Percentiles rank a stretch among this genome's conserved stretches.
phyloP scores from a whole-genome alignment of 1,140 invertebrate species.

The Charaxes varanes region DNA sequence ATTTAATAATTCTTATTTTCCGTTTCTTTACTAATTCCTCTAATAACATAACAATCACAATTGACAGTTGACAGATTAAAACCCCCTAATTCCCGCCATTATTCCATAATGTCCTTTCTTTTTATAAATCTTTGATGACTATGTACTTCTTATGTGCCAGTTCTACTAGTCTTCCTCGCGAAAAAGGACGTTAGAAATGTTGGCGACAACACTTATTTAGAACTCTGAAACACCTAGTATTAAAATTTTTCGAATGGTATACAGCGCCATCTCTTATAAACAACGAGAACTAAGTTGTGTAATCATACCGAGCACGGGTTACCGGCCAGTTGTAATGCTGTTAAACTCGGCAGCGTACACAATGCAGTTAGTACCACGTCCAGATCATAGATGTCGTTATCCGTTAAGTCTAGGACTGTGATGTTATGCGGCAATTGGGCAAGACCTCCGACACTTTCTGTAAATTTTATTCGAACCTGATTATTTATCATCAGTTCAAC shows the following conservation, averaged over 20 bases:
- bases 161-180: too few species aligned
- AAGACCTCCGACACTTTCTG: conserved; percentile 31
- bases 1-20: too few species aligned
- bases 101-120: too few species aligned
- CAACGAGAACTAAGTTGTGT: neutral
- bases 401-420: conserved; percentile 64
- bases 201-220: too few species aligned
- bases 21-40: too few species aligned
- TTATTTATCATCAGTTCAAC: neutral
- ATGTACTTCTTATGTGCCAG: too few species aligned
- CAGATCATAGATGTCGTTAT: conserved; percentile 74
- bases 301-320: conserved; percentile 71
- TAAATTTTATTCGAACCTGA: conserved; percentile 1
- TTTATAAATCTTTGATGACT: too few species aligned
- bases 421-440: conserved; percentile 30
- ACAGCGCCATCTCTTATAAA: conserved; percentile 34
- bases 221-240: too few species aligned
- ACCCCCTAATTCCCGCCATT: too few species aligned
- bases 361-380: conserved; percentile 49
- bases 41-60: too few species aligned
- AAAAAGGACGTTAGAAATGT: too few species aligned
- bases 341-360: conserved; percentile 42
- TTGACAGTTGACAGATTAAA: too few species aligned
- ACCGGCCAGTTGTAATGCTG: conserved; percentile 61
- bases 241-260: neutral